These are phyloP conservation scores for Dusona sp. DNA, from an alignment of 2,888 invertebrate species.

Conservation along the genomic window DNA sequence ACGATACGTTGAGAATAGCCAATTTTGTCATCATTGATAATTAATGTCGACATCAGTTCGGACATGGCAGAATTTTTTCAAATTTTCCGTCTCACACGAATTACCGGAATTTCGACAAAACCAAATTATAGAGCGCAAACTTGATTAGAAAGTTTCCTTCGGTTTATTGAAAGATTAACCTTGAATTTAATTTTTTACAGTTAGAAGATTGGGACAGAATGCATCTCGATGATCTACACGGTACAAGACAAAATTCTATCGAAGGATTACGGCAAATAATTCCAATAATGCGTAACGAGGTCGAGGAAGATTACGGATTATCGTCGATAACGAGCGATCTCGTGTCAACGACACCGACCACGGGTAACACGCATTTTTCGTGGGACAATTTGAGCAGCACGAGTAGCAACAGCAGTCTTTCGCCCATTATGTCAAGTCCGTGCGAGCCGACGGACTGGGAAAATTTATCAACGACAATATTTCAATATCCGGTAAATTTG, in stretches of 20 bases:
- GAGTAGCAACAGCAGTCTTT: conserved; percentile 53
- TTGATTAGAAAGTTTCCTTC: neutral
- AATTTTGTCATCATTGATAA: neutral
- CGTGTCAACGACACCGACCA: conserved; percentile 58
- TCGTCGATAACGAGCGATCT: conserved; percentile 66
- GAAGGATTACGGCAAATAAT: conserved; percentile 52
- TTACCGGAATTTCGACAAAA: neutral
- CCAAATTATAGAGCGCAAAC: neutral
- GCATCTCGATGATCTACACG: conserved; percentile 76
- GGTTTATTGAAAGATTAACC: neutral
- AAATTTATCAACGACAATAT: conserved; percentile 73
- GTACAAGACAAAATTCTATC: conserved; percentile 4
- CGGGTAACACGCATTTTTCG: conserved; percentile 68
- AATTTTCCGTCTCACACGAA: neutral
- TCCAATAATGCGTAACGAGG: conserved; percentile 66
- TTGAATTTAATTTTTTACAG: neutral
- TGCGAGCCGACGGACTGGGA: conserved; percentile 77
- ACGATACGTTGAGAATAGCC: too few species aligned
- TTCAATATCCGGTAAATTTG: conserved; percentile 74
- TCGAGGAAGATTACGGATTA: conserved; percentile 68
- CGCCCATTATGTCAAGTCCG: conserved; percentile 69
- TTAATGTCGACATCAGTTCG: neutral
- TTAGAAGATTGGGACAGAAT: conserved; percentile 62
- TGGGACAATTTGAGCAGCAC: conserved; percentile 72
- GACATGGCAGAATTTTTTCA: neutral